Evolutionary conservation across 92 coral and sea anemone species (phyloP), one percentile per base, ranked within the genome.

Genomic region (Zoanthus sansibaricus): DNA sequence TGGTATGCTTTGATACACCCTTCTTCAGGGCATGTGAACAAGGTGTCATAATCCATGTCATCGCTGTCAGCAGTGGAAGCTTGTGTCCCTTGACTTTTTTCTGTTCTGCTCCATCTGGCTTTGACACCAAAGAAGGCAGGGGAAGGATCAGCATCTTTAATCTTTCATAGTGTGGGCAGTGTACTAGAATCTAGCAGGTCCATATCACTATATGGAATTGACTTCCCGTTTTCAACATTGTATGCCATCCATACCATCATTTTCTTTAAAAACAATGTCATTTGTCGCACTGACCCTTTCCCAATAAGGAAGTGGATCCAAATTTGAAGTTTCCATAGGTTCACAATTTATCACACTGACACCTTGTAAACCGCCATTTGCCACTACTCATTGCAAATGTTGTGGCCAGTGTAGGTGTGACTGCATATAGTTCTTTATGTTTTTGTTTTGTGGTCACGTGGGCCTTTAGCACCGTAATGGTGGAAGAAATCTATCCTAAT

Each of bases 11-110:
- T 25, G 25, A 86, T 37, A 64, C 89, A 86, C 11, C 85, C 89
- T 5, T 86, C 74, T 49, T 86, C 89, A 47, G 62, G 75, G 73
- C 77, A 62, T 7, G 86, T 52, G 90, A 87, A 87, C 9, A 79
- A 79, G 7, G 87, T 87, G 56, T 79, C 90, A n/a, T 87, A 56
- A 18, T 87, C 87, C 6, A 79, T 87, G 21, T 79, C 90, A 56
- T 74, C 75, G 71, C 68, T 69, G 47, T 49, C 79, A 54, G 4
- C 52, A 49, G 48, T 18, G 20, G 68, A 61, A 18, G 16, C 16
- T 17, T 61, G 11, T 7, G 68, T 10, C 30, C 25, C 67, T 66
- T 59, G 44, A 13, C 59, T 46, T 45, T 83, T 5, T 15, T 61
- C 25, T 25, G 25, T 25, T 25, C 25, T 25, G 25, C 25, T 25